A percentile compares a stretch with the other conserved stretches of the same genome.
Conservation (phyloP, 2,797 vertebrate genomes). For the Anguilla pacifica region DNA sequence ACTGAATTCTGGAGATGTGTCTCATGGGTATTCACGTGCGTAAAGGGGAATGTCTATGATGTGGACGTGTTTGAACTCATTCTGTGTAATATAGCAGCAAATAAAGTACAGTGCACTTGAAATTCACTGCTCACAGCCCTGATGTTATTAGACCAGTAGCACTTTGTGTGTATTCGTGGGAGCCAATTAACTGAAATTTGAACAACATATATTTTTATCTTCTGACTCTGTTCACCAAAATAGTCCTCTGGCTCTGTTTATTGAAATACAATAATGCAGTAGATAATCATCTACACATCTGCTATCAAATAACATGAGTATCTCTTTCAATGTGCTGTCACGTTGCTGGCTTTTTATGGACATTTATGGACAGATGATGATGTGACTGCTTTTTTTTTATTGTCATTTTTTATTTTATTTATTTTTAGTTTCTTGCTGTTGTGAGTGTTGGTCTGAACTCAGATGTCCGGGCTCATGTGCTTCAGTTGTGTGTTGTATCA, state of each 20-base stretch:
- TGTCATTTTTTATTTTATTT: neutral
- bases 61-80: neutral
- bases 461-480: slow-evolving; percentile 3
- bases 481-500: neutral
- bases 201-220: neutral
- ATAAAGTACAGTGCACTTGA: neutral
- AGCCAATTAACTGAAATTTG: neutral
- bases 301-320: neutral
- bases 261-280: neutral
- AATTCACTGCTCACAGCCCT: neutral
- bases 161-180: neutral
- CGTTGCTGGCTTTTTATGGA: neutral
- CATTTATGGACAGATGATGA: neutral
- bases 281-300: neutral
- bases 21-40: neutral
- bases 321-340: neutral
- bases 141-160: neutral
- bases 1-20: neutral
- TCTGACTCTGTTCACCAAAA: neutral
- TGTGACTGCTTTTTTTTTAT: neutral
- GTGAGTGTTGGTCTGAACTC: slow-evolving; percentile 27
- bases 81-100: neutral
- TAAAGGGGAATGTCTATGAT: neutral
- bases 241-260: neutral
- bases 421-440: neutral